Conservation (phyloP, 2,113 vertebrate species). For the Archilochus colubris region DNA sequence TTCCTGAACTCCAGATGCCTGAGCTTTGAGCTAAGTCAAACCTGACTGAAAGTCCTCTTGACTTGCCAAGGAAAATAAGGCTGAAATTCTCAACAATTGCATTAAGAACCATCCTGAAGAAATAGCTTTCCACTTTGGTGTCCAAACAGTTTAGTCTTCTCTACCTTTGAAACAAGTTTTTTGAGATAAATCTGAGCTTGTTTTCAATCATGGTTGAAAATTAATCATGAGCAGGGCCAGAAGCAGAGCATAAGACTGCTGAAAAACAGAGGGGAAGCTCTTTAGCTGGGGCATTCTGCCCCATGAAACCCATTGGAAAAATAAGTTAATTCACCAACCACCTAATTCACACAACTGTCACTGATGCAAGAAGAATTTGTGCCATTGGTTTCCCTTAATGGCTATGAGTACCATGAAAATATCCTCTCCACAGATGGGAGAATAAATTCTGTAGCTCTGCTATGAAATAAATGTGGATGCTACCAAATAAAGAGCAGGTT, state of each 20-base stretch:
- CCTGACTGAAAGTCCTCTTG: not conserved
- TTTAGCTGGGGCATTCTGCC: not conserved
- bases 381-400: not conserved
- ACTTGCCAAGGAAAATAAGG: not conserved
- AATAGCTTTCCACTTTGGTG: not conserved
- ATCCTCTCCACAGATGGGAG: conserved; percentile 5
- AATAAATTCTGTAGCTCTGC: not conserved
- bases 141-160: not conserved
- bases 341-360: not conserved
- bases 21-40: not conserved
- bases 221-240: not conserved
- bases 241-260: not conserved
- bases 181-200: not conserved
- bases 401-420: not conserved
- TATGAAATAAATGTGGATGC: conserved; percentile 21
- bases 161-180: not conserved
- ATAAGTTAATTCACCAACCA: not conserved
- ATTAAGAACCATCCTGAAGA: not conserved
- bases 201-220: not conserved
- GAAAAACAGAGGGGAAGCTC: not conserved
- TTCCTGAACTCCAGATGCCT: not conserved
- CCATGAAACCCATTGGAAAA: not conserved
- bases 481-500: conserved; percentile 36
- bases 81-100: not conserved
- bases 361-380: not conserved